Base-by-base conservation (phyloP, 2,113 vertebrate genomes). In the Hystrix brachyura region DNA sequence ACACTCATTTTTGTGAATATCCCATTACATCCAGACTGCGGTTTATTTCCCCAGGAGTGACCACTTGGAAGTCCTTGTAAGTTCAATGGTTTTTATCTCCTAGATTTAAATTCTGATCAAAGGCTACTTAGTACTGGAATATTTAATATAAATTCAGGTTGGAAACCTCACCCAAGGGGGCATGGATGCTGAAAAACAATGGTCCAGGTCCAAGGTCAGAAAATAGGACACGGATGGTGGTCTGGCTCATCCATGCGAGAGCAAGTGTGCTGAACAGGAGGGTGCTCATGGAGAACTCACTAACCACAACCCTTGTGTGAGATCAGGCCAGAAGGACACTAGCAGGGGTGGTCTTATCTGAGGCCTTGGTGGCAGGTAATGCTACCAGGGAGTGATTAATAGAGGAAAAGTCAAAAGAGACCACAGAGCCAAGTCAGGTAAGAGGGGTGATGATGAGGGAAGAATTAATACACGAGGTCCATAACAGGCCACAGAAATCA, bases 161-260 rank as follows among this genome's bases (percentile, higher is more conserved):
- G 80, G 81, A 90, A 86, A 69, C 74, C 23, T 86, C 71, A 64
- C 48, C 23, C 57, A 87, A 81, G 46, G 25, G 25, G 32, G 55
- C 46, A 72, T 60, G 3, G 59, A 60, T 60, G 59, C 21, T 51
- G 23, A 82, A 87, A 85, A 38, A 85, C n/a, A 62, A 7, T 46
- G 17, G 76, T 87, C 64, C 46, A 91, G 38, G 48, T 81, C 94
- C 34, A 96, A 65, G 38, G 55, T 94, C 71, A 74, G 74, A 91
- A 90, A 65, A 86, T 3, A 86, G 65, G 64, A 38, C 57, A 71
- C 48, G 10, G 43, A 59, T 95, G 43, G 34, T 62, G 15, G 34
- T 84, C 19, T 84, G 71, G 27, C 84, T 79, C 83, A 94, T 62
- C 51, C 3, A 67, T 51, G 74, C 67, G 32, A 59, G 51, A 57